Evolutionary conservation across 2,113 vertebrate genomes (phyloP).

Genomic region (Coreoperca whiteheadi): DNA sequence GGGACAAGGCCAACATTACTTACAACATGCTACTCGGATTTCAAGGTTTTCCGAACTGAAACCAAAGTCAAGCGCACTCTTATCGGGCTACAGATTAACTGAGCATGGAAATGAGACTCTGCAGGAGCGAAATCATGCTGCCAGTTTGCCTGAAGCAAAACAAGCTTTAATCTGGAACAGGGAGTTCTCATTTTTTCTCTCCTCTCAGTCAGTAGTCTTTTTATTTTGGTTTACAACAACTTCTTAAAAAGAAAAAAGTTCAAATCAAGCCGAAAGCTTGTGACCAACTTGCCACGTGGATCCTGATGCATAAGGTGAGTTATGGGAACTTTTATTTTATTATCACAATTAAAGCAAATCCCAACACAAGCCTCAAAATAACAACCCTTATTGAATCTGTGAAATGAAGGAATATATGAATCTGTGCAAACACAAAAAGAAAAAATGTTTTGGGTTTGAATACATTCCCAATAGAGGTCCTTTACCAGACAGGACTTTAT

Average conservation of each 20-base stretch:
- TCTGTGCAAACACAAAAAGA: not conserved
- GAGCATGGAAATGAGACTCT: constrained; percentile 42
- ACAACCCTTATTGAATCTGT: not conserved
- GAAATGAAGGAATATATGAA: not conserved
- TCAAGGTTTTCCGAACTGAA: constrained; percentile 54
- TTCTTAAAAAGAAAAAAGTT: not conserved
- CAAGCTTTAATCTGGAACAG: constrained; percentile 34
- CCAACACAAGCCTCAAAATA: not conserved
- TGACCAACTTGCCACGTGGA: not conserved
- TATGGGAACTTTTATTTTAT: not conserved
- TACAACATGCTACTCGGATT: constrained; percentile 43
- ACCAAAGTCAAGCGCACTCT: constrained; percentile 58
- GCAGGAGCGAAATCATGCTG: constrained; percentile 31
- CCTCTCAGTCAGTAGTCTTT: not conserved
- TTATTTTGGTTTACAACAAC: constrained; percentile 14
- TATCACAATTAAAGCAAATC: not conserved
- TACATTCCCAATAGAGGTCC: not conserved
- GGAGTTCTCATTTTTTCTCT: constrained; percentile 21
- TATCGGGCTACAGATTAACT: constrained; percentile 56
- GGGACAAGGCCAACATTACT: constrained; percentile 5
- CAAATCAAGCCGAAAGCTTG: not conserved
- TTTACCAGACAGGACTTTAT: not conserved
- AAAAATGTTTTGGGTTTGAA: not conserved
- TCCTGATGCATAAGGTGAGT: not conserved
- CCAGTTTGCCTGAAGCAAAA: constrained; percentile 40